phyloP scores from a whole-genome alignment of 2,888 invertebrate species.

The Meandrusa payeni region DNA sequence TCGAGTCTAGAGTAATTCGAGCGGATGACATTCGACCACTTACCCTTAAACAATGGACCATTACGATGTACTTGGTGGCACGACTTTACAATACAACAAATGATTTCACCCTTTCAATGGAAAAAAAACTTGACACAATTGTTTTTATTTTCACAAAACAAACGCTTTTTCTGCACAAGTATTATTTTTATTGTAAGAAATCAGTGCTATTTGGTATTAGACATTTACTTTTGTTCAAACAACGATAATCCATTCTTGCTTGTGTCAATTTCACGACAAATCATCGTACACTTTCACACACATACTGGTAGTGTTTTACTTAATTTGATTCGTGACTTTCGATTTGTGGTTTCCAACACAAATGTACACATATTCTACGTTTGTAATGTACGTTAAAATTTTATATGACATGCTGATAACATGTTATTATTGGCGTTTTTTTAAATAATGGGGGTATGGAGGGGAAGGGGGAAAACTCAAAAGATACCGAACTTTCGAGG shows the following conservation, averaged over 20 bases:
- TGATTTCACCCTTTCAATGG: conserved; percentile 15
- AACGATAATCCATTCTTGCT: conserved; percentile 19
- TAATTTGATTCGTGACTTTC: conserved; percentile 27
- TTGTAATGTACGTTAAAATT: too few species aligned
- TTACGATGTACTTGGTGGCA: conserved; percentile 46
- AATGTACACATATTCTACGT: too few species aligned
- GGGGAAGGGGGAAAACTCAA: too few species aligned
- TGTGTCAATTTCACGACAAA: conserved; percentile 29
- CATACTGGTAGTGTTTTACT: too few species aligned
- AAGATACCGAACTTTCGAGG: too few species aligned
- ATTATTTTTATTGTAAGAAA: conserved; percentile 11
- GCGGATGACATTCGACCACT: conserved; percentile 60
- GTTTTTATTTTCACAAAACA: conserved; percentile 8
- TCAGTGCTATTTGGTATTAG: conserved; percentile 8
- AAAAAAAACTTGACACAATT: conserved; percentile 13
- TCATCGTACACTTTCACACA: conserved; percentile 34
- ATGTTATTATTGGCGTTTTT: too few species aligned
- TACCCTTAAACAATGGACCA: conserved; percentile 66
- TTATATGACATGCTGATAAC: too few species aligned
- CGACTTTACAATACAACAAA: conserved; percentile 21
- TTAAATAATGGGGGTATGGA: too few species aligned
- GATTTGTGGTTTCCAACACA: conserved; percentile 13
- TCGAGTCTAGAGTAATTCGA: conserved; percentile 57
- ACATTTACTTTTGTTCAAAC: conserved; percentile 13
- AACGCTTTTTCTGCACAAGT: conserved; percentile 13